Base-by-base conservation (phyloP, 2,797 vertebrate genomes). In the Falco naumanni region DNA sequence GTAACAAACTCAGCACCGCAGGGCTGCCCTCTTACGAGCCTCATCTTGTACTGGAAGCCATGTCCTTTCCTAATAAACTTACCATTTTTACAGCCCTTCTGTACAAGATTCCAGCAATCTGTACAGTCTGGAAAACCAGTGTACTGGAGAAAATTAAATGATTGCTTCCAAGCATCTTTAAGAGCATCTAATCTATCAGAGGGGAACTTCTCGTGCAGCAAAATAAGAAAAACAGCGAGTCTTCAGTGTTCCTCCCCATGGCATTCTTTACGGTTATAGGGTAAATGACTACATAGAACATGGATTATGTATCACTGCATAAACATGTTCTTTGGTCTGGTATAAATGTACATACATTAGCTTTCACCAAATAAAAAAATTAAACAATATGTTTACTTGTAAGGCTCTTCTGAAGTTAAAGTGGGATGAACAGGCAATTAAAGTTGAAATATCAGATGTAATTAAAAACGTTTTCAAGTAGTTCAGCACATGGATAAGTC, bases 381-480 rank as follows among this genome's bases (percentile, higher is more conserved):
- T 61, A 54, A 84, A 64, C 29, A 86, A 91, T 61, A 16, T 19
- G 6, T 54, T 88, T 79, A 20, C 66, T 94, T 84, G 65, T 29
- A 65, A n/a, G 25, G 18, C n/a, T 90, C 16, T 75, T 78, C 76
- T 81, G 39, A 86, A 51, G 33, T 81, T 84, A 57, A 93, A 84
- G 16, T 71, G 14, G 24, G 25, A 71, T 25, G 29, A 91, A 66
- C 9, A 43, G 18, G 43, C n/a, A 70, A 72, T 61, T 89, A 22
- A 81, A 87, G 24, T 80, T 91, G 69, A 91, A 91, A 84, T 26
- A 47, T 47, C 60, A 69, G 25, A 71, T 15, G 16, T 47, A 88
- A 93, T 64, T 60, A 54, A 88, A 90, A 88, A 28, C 59, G 61
- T 39, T 84, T 77, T 31, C n/a, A 85, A 92, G 22, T 59, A 76